Base-by-base conservation (phyloP, 2,888 invertebrate species). In the Coecobrya sp. region DNA sequence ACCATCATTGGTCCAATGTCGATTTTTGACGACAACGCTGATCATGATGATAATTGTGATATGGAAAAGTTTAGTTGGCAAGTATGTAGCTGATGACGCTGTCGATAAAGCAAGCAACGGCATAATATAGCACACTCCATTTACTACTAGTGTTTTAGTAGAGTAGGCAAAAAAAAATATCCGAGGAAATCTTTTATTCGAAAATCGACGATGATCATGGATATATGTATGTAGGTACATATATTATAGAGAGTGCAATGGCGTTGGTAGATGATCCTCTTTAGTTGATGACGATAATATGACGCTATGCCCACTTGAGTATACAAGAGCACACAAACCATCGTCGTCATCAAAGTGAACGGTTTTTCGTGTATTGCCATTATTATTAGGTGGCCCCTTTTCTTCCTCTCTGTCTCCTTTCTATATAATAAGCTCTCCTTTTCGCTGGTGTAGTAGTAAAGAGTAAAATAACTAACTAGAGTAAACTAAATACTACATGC, bases 271-370 rank as follows among this genome's bases (percentile, higher is more conserved):
- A 49, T 86, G 76, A 55, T 49, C 45, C 45, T 86, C 45, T 13
- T 55, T 59, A 19, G 52, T 52, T 45, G 22, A 85, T n/a, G 68
- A 85, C 52, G 68, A 25, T n/a, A n/a, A n/a, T n/a, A n/a, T 49
- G 70, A 30, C 52, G 68, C 52, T 90, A 65, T 85, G 85, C 85
- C 45, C 85, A 59, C 85, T 90, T 85, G 85, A 90, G 85, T 90
- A 22, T 82, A 55, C 73, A 16, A 90, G 79, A 76, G 55, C 55
- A 42, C n/a, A 27, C 11, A 73, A 55, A 11, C 13, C 65, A 36
- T 82, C 81, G 70, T 49, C 25, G 25, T 81, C 55, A 55, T 81
- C 27, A 55, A 5, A 55, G 19, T 81, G 81, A 55, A 81, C 59
- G 81, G 81, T 55, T 81, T 30, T 81, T 59, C 81, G 7, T 59